Base-by-base conservation (phyloP, 1,140 invertebrate species). In the Pissodes strobi region DNA sequence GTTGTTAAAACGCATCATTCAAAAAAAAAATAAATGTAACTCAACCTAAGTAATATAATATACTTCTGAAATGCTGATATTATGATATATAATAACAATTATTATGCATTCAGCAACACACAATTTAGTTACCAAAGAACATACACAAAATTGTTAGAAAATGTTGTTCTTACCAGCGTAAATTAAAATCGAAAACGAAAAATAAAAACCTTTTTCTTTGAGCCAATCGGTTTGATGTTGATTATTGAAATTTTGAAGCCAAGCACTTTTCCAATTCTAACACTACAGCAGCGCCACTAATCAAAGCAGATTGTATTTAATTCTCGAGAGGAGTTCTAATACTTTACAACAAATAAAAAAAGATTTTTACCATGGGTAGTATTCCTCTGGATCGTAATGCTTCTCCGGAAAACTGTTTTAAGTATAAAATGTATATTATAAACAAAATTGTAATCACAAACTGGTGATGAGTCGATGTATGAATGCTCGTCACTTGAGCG, bases 321-420 rank as follows among this genome's bases (percentile, higher is more conserved):
- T n/a, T n/a, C n/a, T n/a, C n/a, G n/a, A n/a, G n/a, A n/a, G n/a
- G n/a, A n/a, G 1, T 23, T n/a, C 22, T 49, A 13, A 49, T n/a
- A 43, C 27, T 30, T 13, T 43, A 52, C 49, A 13, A 38, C n/a
- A 38, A 38, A 46, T 46, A 58, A 56, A 64, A 49, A 55, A 65
- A 67, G 55, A 61, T 46, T 22, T 59, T 77, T 87, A 88, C 86
- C 86, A 88, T 82, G 86, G 86, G 77, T 86, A 82, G 82, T 85
- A 87, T 80, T 87, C 86, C 85, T 87, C 85, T 72, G 81, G 80
- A 79, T 88, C 86, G 81, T 82, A 81, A 70, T 80, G 74, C 81
- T 87, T 87, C 82, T 87, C 86, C 85, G 85, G 84, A 82, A 84
- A 86, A 87, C 86, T 88, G 85, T 76, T 74, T 66, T 69, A 75